Conservation (phyloP, 2,797 vertebrate species). For the Rhynchonycteris naso region DNA sequence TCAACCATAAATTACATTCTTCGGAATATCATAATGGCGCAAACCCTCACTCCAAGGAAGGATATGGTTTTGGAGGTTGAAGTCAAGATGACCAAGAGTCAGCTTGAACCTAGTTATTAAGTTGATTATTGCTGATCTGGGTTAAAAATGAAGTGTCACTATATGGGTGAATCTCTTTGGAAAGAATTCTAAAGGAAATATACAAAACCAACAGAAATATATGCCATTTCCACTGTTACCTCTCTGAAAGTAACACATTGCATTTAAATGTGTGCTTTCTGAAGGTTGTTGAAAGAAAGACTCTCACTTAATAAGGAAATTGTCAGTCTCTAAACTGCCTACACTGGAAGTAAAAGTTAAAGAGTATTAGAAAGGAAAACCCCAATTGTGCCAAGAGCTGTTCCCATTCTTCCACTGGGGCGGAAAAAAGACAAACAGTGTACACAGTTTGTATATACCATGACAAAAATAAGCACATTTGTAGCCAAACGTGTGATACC, state of each 20-base stretch:
- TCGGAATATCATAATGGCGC: not conserved
- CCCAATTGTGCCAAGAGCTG: not conserved
- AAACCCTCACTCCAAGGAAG: conserved; percentile 42
- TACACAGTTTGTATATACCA: not conserved
- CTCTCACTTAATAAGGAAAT: not conserved
- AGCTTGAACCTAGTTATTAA: conserved; percentile 6
- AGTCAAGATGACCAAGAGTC: conserved; percentile 16
- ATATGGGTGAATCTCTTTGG: not conserved
- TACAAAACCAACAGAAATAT: conserved; percentile 3
- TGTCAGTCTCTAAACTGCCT: not conserved
- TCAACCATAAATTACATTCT: conserved; percentile 4
- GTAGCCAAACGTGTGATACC: not conserved
- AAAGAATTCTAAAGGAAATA: conserved; percentile 54
- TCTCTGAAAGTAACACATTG: conserved; percentile 30
- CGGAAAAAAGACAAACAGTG: not conserved
- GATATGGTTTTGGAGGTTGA: not conserved
- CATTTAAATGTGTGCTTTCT: conserved; percentile 36
- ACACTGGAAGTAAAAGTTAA: not conserved
- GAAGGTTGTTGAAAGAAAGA: conserved; percentile 24
- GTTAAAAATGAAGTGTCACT: conserved; percentile 2
- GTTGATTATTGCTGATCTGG: not conserved
- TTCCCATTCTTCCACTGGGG: not conserved
- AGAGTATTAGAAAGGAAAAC: not conserved
- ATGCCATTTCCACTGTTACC: not conserved
- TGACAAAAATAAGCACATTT: conserved; percentile 27